These are phyloP conservation scores for Meta bourneti DNA, from an alignment of 2,888 invertebrate genomes.

Conservation along the genomic window DNA sequence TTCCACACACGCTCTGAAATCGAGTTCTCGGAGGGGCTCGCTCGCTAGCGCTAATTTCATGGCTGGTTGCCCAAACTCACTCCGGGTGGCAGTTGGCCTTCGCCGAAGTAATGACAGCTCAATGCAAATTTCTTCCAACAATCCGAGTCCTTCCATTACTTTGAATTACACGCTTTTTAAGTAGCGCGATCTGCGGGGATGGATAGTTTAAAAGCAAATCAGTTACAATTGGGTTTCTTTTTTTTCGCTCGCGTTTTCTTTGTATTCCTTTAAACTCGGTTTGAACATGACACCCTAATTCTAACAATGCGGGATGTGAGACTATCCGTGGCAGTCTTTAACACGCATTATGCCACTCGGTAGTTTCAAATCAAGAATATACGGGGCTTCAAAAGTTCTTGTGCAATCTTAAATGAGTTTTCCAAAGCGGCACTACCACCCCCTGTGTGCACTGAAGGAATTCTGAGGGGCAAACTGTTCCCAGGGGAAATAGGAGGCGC, in stretches of 20 bases:
- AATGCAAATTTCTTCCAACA: constrained; percentile 56
- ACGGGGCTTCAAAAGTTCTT: too few relatives aligned
- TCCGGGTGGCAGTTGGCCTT: constrained; percentile 40
- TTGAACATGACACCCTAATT: too few relatives aligned
- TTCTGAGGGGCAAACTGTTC: too few relatives aligned
- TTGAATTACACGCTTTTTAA: constrained; percentile 38
- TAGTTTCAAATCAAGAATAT: too few relatives aligned
- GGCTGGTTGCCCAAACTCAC: constrained; percentile 57
- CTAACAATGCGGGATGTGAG: too few relatives aligned
- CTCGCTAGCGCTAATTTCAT: constrained; percentile 48
- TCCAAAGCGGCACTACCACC: too few relatives aligned
- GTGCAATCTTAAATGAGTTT: too few relatives aligned
- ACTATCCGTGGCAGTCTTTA: too few relatives aligned
- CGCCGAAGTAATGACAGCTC: constrained; percentile 27
- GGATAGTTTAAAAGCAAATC: not conserved
- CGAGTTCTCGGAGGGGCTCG: not conserved
- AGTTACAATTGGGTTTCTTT: not conserved
- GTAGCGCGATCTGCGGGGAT: not conserved
- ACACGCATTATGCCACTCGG: too few relatives aligned
- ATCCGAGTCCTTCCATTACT: constrained; percentile 4
- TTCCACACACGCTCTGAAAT: constrained; percentile 58
- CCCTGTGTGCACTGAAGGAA: too few relatives aligned
- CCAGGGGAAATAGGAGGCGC: too few relatives aligned
- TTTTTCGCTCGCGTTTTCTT: not conserved
- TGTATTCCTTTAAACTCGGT: not conserved